Base-by-base conservation (phyloP, 1,140 invertebrate genomes). In the Cryptotermes secundus region DNA sequence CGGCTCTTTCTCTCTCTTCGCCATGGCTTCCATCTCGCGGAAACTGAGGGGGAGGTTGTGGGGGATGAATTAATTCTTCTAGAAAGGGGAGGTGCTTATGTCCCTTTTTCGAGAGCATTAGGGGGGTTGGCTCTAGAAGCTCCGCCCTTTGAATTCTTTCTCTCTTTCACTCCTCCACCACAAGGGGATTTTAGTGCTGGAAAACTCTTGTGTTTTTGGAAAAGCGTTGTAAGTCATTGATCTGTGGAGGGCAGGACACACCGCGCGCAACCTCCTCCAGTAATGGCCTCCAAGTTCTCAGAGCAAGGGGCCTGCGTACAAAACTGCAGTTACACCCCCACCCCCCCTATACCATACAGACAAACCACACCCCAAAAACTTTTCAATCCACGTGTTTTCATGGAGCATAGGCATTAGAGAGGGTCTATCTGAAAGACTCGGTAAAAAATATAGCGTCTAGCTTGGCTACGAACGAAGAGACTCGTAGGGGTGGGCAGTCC, bases 151-250 rank as follows among this genome's bases (percentile, higher is more conserved):
- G 2, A 26, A 72, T 16, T 72, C 59, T 72, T 72, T 72, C 59
- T 72, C 59, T 72, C 7, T 72, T 26, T 3, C 53, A 10, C 59
- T 72, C n/a, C n/a, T 31, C 26, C 59, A n/a, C 59, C 59, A 72
- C 59, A 72, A 31, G 59, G n/a, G 59, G 59, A 72, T 72, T 72
- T 72, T 72, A 72, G n/a, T 26, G 26, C 26, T 31, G 59, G 59
- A 72, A 72, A 72, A 72, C 59, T 72, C 59, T 31, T 7, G 26
- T 72, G 59, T 72, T 72, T 72, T 72, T 72, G 59, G 59, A 72
- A 72, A 72, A 72, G 42, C 81, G 81, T 36, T 45, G 38, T 82
- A 82, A 82, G 81, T 82, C 81, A 82, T 82, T 82, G 81, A 82
- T 82, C 81, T 82, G 81, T 82, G 12, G 81, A 45, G 81, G 81